Percentiles rank a stretch among this genome's conserved stretches.
Conservation (phyloP, 2,113 vertebrate species). For the Hippocampus mohnikei region DNA sequence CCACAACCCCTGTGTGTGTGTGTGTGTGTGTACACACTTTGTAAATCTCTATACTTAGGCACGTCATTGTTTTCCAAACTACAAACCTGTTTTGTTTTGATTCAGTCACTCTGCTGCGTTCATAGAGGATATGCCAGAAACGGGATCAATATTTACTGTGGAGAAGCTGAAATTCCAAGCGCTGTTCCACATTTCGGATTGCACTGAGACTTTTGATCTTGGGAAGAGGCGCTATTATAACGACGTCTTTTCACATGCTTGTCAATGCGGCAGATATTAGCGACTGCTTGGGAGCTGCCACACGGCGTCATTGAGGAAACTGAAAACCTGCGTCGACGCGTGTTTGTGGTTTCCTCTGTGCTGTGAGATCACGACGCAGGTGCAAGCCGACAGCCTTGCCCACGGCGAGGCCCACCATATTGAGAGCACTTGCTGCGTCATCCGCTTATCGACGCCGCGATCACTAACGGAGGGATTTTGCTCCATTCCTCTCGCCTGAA, state of each 20-base stretch:
- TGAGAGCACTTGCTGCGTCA: background rate
- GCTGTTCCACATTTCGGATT: too few species aligned
- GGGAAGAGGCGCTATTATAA: background rate
- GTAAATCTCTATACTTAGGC: too few species aligned
- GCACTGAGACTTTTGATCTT: background rate
- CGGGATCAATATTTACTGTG: too few species aligned
- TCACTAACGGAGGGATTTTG: background rate
- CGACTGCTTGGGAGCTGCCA: background rate
- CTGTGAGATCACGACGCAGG: slow-evolving; percentile 35
- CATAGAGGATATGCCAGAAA: too few species aligned
- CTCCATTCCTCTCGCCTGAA: background rate
- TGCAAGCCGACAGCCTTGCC: slow-evolving; percentile 9
- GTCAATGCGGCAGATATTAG: slow-evolving; percentile 7
- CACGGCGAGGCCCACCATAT: background rate
- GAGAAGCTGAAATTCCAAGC: too few species aligned
- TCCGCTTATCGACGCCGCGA: background rate
- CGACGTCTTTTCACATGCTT: background rate
- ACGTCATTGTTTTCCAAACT: too few species aligned
- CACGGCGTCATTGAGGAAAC: slow-evolving; percentile 22
- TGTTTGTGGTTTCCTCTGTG: slow-evolving; percentile 26
- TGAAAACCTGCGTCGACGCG: slow-evolving; percentile 14
- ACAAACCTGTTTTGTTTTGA: too few species aligned
- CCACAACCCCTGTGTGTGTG: too few species aligned
- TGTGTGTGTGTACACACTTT: too few species aligned
- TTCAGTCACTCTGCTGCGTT: too few species aligned